A percentile compares a stretch with the other conserved stretches of the same genome.
Evolutionary conservation across 1,140 invertebrate genomes (phyloP).

Genomic region (Camponotus pennsylvanicus): DNA sequence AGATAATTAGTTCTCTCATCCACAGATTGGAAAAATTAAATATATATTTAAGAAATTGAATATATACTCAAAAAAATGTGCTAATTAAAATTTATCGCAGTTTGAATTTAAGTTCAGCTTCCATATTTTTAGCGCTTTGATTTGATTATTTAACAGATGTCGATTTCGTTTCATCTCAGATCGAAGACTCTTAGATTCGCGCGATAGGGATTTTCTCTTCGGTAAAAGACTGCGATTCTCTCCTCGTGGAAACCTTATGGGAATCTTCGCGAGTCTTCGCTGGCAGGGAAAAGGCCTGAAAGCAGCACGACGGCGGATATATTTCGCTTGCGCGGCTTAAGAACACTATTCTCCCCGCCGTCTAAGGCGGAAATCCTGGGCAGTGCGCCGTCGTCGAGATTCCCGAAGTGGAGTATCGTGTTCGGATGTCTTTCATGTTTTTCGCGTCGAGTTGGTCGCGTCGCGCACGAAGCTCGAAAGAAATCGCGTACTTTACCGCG

Average conservation of each 20-base stretch:
- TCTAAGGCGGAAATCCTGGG: conserved; percentile 70
- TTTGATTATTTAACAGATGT: neutral
- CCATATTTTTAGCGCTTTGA: neutral
- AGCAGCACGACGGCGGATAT: conserved; percentile 58
- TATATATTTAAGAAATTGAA: neutral
- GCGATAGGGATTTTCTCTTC: conserved; percentile 8
- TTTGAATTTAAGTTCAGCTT: neutral
- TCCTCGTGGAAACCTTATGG: neutral
- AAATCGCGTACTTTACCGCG: conserved; percentile 41
- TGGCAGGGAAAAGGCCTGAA: conserved; percentile 46
- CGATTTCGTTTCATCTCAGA: neutral
- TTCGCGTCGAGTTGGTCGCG: conserved; percentile 26
- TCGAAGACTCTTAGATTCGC: conserved; percentile 9
- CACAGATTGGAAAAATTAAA: neutral
- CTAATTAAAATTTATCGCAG: neutral
- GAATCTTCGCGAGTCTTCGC: conserved; percentile 49
- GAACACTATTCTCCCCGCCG: conserved; percentile 16
- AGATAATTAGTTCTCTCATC: neutral
- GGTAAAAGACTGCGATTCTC: conserved; percentile 16
- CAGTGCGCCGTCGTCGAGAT: conserved; percentile 62
- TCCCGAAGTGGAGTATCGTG: conserved; percentile 78
- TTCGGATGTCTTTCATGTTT: conserved; percentile 65
- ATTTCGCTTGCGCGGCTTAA: conserved; percentile 55
- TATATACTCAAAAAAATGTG: neutral
- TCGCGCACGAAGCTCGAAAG: conserved; percentile 29